phyloP scores from a whole-genome alignment of 2,113 vertebrate species.

The Asarcornis scutulata region DNA sequence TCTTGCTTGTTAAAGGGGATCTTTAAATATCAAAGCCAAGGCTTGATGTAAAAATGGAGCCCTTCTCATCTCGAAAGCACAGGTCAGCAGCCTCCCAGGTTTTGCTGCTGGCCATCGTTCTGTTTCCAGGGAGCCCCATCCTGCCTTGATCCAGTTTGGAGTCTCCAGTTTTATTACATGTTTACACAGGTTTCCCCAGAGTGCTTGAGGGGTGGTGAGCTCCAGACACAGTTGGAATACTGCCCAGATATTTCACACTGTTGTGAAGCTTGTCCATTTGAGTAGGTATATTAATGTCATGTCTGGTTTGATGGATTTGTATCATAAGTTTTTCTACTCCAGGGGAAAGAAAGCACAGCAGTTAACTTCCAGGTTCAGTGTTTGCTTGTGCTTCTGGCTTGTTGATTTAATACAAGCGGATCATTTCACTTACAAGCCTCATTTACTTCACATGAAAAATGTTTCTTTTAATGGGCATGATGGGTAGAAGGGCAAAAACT shows the following conservation, averaged over 20 bases:
- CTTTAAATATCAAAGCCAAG: constrained; percentile 17
- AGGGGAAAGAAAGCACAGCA: constrained; percentile 47
- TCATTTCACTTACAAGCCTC: constrained; percentile 11
- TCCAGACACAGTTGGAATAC: constrained; percentile 63
- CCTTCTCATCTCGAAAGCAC: neutral
- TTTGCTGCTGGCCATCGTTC: constrained; percentile 46
- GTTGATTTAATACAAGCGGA: constrained; percentile 13
- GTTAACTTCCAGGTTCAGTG: constrained; percentile 37
- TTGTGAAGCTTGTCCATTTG: constrained; percentile 66
- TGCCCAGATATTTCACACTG: constrained; percentile 67
- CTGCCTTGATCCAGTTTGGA: constrained; percentile 46
- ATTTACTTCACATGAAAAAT: constrained; percentile 40
- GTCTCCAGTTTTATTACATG: constrained; percentile 67
- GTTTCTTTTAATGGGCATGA: neutral
- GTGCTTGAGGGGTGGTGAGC: constrained; percentile 64
- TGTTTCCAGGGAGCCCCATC: constrained; percentile 55
- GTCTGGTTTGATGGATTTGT: constrained; percentile 61
- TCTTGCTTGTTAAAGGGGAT: neutral
- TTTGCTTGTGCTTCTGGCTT: constrained; percentile 54
- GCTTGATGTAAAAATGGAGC: neutral
- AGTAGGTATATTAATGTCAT: constrained; percentile 65
- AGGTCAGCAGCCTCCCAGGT: constrained; percentile 29
- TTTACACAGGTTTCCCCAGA: constrained; percentile 67
- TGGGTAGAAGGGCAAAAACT: constrained; percentile 37
- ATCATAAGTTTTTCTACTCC: constrained; percentile 25